Percentiles rank a stretch among this genome's conserved stretches.
phyloP scores from a whole-genome alignment of 2,797 vertebrate species.

The Euthynnus affinis region DNA sequence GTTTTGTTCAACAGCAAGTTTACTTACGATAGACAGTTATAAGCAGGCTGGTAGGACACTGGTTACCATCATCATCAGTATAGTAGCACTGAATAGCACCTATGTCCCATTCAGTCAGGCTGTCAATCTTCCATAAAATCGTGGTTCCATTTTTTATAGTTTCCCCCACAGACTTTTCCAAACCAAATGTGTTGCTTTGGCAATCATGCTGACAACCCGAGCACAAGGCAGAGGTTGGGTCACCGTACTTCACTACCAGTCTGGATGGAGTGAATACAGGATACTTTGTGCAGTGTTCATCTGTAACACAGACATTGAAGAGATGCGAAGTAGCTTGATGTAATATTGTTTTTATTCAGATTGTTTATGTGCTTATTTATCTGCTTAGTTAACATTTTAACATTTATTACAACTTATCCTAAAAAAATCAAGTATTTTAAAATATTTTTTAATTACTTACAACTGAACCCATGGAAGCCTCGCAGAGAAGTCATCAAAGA shows the following conservation, averaged over 20 bases:
- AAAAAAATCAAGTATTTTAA: no score
- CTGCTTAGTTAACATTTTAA: no score
- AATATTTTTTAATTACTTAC: background rate
- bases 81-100: background rate
- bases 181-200: accelerated
- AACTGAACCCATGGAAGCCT: background rate
- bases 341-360: no score
- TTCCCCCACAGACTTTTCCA: accelerated
- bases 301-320: constrained; percentile 24
- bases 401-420: no score
- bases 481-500: background rate
- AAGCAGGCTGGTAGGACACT: background rate
- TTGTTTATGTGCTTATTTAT: no score
- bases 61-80: accelerated
- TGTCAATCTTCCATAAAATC: constrained; percentile 30
- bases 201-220: constrained; percentile 10
- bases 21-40: constrained; percentile 65
- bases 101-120: background rate
- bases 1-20: background rate
- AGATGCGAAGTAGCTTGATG: background rate
- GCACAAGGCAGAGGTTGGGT: constrained; percentile 39
- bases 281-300: background rate
- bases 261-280: constrained; percentile 42
- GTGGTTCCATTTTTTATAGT: accelerated
- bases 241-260: constrained; percentile 55